Conservation (phyloP, 2,888 invertebrate species). For the Zele albiditarsus region DNA sequence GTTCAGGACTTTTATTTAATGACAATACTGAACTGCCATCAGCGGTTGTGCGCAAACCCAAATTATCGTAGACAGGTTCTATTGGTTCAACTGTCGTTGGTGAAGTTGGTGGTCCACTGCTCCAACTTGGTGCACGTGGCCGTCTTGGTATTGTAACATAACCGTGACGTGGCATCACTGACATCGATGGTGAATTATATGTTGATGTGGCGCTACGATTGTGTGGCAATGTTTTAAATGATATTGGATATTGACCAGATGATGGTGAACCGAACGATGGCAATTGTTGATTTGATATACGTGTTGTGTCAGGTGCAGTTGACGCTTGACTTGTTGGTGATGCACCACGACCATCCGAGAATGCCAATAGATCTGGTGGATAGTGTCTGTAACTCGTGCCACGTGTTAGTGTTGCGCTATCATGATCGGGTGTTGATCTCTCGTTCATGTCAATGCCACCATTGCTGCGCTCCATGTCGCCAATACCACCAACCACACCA, state of each 20-base stretch:
- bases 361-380: constrained; percentile 88
- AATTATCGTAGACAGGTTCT: constrained; percentile 90
- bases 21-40: constrained; percentile 89
- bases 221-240: constrained; percentile 87
- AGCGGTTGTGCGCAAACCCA: constrained; percentile 88
- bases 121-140: constrained; percentile 89
- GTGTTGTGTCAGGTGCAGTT: constrained; percentile 83
- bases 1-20: constrained; percentile 81
- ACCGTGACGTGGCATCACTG: constrained; percentile 84
- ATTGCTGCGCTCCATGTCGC: constrained; percentile 45
- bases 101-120: constrained; percentile 77
- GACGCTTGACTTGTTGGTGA: constrained; percentile 82
- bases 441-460: constrained; percentile 57
- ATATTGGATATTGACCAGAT: constrained; percentile 73
- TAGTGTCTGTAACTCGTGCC: constrained; percentile 78
- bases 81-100: constrained; percentile 75
- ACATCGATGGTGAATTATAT: constrained; percentile 74
- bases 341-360: constrained; percentile 77
- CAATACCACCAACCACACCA: constrained; percentile 71
- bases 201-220: constrained; percentile 73
- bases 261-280: constrained; percentile 55
- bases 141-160: constrained; percentile 91
- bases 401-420: constrained; percentile 75
- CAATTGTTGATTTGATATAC: constrained; percentile 73
- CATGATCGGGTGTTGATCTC: constrained; percentile 61